Evolutionary conservation across 2,888 invertebrate genomes (phyloP), one percentile per base, ranked within the genome.

Genomic region (Lysandra coridon): DNA sequence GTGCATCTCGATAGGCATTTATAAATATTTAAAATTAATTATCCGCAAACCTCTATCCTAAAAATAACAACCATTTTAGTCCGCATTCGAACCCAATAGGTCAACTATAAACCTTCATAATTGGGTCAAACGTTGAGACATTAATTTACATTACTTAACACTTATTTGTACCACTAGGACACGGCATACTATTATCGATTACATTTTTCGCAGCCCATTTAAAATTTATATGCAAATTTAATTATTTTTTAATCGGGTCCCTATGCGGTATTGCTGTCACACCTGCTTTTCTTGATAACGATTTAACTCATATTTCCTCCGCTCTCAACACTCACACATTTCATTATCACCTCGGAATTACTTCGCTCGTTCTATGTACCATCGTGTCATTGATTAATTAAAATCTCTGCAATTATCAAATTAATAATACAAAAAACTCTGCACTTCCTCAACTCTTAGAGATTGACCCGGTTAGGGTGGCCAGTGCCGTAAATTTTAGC

Each of bases 21-120:
- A 93, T 92, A 91, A 92, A 93, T 94, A 92, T 89, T 40, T 6
- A 23, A 37, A 37, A 37, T 93, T 93, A 93, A 92, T 90, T 91
- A 93, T 91, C 93, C 92, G 93, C 94, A 93, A 92, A 92, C 91
- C 92, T 90, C 89, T 91, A 89, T 90, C 89, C 92, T 93, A 94
- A 92, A 94, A 93, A 94, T 94, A 94, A 91, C 93, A 91, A 90
- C 87, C 86, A 88, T 88, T 87, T 88, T 88, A 90, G 88, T 93
- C 94, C 93, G 92, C 92, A 93, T 91, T 91, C 92, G 89, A 87
- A 86, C 87, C 87, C 88, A 83, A 91, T 93, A 93, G 94, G 95
- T 95, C 95, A 94, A 92, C 91, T 91, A 92, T 92, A 93, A 89
- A 86, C 84, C 88, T 88, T 85, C 86, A 87, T 89, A 94, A 90